phyloP scores from a whole-genome alignment of 1,140 invertebrate species.

The Panulirus ornatus region DNA sequence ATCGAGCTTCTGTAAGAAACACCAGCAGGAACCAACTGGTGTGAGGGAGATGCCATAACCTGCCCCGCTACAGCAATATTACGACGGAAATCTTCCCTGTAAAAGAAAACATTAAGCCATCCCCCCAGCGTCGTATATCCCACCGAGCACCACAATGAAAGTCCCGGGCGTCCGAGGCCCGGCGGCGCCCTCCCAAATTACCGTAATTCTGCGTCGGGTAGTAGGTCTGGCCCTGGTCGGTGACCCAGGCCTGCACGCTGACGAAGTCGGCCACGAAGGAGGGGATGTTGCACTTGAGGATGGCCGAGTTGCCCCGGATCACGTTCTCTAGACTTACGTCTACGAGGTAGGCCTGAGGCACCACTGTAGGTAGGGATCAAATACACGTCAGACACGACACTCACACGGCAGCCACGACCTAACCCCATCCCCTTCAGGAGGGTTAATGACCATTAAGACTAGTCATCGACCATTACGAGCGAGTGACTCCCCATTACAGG shows the following conservation, averaged over 20 bases:
- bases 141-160: neutral
- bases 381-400: too few species aligned
- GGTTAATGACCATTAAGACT: too few species aligned
- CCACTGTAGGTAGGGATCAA: slow-evolving; percentile 77
- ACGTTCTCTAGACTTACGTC: slow-evolving; percentile 79
- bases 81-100: neutral
- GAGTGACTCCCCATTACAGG: too few species aligned
- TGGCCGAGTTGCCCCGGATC: slow-evolving; percentile 79
- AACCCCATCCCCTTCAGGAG: too few species aligned
- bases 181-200: slow-evolving; percentile 30
- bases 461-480: too few species aligned
- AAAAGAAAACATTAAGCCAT: neutral
- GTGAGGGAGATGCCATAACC: too few species aligned
- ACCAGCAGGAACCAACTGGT: too few species aligned
- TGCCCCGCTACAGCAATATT: too few species aligned
- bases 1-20: neutral
- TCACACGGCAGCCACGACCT: too few species aligned
- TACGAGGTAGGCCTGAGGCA: slow-evolving; percentile 78
- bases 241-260: slow-evolving; percentile 69
- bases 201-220: slow-evolving; percentile 77
- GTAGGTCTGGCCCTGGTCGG: slow-evolving; percentile 82
- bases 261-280: slow-evolving; percentile 80
- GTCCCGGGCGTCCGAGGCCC: too few species aligned
- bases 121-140: neutral
- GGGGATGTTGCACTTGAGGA: slow-evolving; percentile 80